phyloP scores from a whole-genome alignment of 2,797 vertebrate genomes.

The Capromys pilorides region DNA sequence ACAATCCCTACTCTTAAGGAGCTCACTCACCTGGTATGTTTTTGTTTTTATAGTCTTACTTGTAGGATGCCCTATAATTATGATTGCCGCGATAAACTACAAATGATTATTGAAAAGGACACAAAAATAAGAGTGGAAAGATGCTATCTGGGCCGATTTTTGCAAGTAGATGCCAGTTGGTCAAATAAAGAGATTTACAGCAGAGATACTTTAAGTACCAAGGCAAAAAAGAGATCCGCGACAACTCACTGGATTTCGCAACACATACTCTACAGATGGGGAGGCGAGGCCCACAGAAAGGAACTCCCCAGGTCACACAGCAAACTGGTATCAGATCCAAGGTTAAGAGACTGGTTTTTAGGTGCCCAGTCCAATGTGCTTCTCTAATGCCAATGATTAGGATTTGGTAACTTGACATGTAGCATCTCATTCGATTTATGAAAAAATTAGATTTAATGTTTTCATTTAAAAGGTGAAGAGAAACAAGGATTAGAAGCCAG shows the following conservation, averaged over 20 bases:
- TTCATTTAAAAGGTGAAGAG: constrained; percentile 37
- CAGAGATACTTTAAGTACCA: neutral
- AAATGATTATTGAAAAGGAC: constrained; percentile 4
- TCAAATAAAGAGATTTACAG: neutral
- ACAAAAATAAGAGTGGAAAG: constrained; percentile 3
- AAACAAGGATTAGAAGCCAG: constrained; percentile 28
- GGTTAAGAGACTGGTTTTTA: constrained; percentile 17
- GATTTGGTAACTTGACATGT: neutral
- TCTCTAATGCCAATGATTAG: constrained; percentile 26
- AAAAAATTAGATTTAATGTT: constrained; percentile 28
- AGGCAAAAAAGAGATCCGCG: neutral
- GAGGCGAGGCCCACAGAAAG: constrained; percentile 20
- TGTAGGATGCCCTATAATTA: constrained; percentile 9
- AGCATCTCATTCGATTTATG: constrained; percentile 21
- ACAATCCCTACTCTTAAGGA: constrained; percentile 19
- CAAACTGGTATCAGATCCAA: neutral
- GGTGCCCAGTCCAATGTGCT: neutral
- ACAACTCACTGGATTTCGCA: neutral
- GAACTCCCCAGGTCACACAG: constrained; percentile 13
- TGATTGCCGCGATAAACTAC: neutral
- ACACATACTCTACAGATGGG: neutral
- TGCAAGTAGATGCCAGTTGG: neutral
- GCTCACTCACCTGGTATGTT: neutral
- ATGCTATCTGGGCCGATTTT: neutral
- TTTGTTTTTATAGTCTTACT: too few relatives aligned